phyloP scores from a whole-genome alignment of 2,113 vertebrate species.

The Stigmatopora argus region DNA sequence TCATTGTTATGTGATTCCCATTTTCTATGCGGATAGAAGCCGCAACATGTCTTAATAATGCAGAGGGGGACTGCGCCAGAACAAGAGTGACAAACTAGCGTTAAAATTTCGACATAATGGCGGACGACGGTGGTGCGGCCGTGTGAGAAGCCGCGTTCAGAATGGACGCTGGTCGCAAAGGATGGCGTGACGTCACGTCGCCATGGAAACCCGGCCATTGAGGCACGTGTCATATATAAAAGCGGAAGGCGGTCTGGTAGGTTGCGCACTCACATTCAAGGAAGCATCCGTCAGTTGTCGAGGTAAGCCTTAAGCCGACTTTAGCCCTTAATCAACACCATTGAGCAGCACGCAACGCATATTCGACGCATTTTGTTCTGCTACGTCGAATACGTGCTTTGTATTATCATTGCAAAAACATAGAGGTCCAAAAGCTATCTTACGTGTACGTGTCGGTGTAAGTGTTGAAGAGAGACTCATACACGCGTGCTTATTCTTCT shows the following conservation, averaged over 20 bases:
- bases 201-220: constrained; percentile 52
- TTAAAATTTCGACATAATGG: constrained; percentile 23
- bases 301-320: constrained; percentile 28
- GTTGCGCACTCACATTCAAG: constrained; percentile 43
- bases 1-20: no score
- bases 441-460: neutral
- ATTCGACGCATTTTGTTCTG: neutral
- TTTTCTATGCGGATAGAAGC: no score
- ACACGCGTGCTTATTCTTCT: neutral
- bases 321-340: neutral
- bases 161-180: constrained; percentile 39
- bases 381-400: neutral
- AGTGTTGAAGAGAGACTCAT: neutral
- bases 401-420: neutral
- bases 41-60: no score
- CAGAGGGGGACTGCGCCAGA: no score
- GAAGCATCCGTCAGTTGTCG: constrained; percentile 49
- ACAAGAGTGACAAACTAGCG: no score
- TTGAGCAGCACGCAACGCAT: neutral
- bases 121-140: constrained; percentile 20
- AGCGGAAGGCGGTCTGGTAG: constrained; percentile 5
- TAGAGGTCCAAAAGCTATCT: neutral
- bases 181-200: constrained; percentile 66
- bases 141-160: constrained; percentile 49
- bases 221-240: constrained; percentile 67